Evolutionary conservation across 2,888 invertebrate genomes (phyloP).

Genomic region (Euplagia quadripunctaria): DNA sequence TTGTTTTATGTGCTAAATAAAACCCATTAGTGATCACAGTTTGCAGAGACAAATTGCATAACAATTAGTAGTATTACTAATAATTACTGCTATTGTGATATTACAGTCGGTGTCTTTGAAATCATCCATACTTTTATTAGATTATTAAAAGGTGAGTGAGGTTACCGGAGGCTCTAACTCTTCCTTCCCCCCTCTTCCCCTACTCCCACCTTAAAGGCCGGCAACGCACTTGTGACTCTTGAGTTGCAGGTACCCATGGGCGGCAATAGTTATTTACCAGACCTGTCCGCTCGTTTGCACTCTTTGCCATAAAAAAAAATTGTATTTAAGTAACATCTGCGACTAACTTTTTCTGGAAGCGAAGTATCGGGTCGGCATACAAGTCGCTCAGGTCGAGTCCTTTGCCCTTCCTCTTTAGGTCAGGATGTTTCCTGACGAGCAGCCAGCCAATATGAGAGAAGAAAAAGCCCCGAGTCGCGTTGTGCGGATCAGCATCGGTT

Average conservation of each 20-base stretch:
- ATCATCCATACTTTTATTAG: background rate
- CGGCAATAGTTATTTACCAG: no score
- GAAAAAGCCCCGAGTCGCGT: slow-evolving; percentile 97
- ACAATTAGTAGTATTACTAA: background rate
- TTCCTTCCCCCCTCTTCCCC: no score
- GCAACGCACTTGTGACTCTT: no score
- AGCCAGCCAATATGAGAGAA: slow-evolving; percentile 99
- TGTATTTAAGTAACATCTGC: background rate
- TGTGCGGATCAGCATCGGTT: slow-evolving; percentile 97
- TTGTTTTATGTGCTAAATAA: no score
- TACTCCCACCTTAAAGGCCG: no score
- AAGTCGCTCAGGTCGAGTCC: slow-evolving; percentile 95
- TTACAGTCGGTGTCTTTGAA: background rate
- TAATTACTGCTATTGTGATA: background rate
- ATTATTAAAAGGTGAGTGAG: no score
- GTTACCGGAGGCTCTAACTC: no score
- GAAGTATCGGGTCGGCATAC: slow-evolving; percentile 92
- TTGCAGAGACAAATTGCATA: no score
- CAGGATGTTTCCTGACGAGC: slow-evolving; percentile 95
- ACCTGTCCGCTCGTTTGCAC: no score
- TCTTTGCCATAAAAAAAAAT: no score
- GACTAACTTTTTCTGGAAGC: slow-evolving; percentile 95
- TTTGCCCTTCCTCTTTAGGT: slow-evolving; percentile 95
- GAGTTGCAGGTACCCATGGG: no score
- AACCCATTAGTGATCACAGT: no score